Conservation (phyloP, 2,888 invertebrate genomes). For the Himalopsyche tibetana region DNA sequence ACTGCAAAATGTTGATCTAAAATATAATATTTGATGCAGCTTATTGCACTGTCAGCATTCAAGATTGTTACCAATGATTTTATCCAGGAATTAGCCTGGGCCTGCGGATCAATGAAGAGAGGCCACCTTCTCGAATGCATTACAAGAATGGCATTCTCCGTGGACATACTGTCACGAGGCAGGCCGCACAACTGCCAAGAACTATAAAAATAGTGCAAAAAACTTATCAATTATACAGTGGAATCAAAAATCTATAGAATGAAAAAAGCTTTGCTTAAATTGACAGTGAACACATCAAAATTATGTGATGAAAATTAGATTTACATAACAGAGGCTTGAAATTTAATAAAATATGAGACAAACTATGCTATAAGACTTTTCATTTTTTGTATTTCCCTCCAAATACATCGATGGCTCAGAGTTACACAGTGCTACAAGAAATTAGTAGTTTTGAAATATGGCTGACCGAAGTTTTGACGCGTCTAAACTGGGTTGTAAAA, state of each 20-base stretch:
- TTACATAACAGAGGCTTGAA: neutral
- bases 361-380: no score
- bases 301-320: no score
- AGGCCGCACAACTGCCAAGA: constrained; percentile 89
- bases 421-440: no score
- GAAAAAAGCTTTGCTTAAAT: no score
- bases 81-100: constrained; percentile 91
- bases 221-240: neutral
- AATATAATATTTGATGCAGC: constrained; percentile 83
- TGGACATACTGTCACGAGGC: constrained; percentile 88
- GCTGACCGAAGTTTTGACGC: no score
- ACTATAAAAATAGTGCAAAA: constrained; percentile 66
- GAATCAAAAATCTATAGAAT: neutral
- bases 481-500: no score
- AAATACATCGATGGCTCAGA: no score
- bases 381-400: no score
- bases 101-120: constrained; percentile 89
- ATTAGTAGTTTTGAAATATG: no score
- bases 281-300: no score
- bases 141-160: constrained; percentile 90
- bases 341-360: no score
- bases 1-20: constrained; percentile 69
- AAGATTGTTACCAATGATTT: constrained; percentile 91
- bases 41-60: constrained; percentile 85
- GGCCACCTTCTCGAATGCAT: constrained; percentile 88